Percentiles rank a stretch among this genome's conserved stretches.
Evolutionary conservation across 2,797 vertebrate species (phyloP).

Genomic region (Gorsachius magnificus): DNA sequence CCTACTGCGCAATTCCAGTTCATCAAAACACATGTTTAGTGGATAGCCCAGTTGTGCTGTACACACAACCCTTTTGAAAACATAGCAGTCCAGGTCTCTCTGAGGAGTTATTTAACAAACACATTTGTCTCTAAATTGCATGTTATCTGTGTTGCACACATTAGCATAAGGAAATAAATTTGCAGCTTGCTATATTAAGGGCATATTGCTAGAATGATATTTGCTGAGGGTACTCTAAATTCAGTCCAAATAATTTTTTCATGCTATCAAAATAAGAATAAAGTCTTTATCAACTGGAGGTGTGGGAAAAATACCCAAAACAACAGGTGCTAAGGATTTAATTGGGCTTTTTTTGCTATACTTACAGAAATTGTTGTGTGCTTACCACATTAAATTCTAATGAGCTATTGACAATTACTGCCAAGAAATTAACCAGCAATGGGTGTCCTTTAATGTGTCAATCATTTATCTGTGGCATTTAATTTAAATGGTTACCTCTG

Average conservation of each 20-base stretch:
- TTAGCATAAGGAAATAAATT: neutral
- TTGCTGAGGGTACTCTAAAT: neutral
- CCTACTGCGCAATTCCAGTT: neutral
- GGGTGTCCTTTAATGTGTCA: neutral
- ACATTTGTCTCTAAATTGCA: neutral
- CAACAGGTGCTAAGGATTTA: neutral
- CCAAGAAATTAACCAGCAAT: neutral
- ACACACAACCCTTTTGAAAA: neutral
- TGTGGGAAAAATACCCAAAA: neutral
- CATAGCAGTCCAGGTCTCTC: neutral
- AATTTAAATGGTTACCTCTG: neutral
- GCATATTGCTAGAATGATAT: neutral
- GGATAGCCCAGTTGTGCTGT: neutral
- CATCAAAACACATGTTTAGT: neutral
- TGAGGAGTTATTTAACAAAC: neutral
- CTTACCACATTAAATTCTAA: neutral
- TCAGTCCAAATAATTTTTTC: neutral
- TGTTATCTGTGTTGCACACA: neutral
- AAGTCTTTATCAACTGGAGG: neutral
- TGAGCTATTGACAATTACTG: neutral
- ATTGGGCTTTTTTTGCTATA: neutral
- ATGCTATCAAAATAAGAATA: neutral
- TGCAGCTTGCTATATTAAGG: neutral
- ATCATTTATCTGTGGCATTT: neutral
- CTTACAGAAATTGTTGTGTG: neutral